Evolutionary conservation across 2,888 invertebrate genomes (phyloP), one percentile per base, ranked within the genome.

Genomic region (Melitaea athalia): DNA sequence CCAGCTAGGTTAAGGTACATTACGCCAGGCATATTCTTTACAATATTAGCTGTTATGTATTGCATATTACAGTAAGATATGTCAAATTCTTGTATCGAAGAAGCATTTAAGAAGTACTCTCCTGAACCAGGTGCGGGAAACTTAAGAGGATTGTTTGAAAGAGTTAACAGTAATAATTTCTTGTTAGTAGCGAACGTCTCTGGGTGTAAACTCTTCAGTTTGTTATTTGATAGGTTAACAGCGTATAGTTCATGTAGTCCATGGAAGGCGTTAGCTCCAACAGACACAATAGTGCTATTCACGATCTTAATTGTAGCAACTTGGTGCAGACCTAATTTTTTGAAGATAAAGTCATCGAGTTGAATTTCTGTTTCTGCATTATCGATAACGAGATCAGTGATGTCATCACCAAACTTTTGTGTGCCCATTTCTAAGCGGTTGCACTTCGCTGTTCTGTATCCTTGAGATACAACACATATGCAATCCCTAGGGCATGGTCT

Each of bases 261-360:
- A 71, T 94, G 93, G 91, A 97, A 97, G 0, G 96, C 96, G 60
- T 93, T 94, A 24, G 94, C 94, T 76, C 95, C 94, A 74, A 96
- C 93, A 67, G 93, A 93, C 59, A 93, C 89, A 78, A 97, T 95
- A 11, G 94, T 94, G 70, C 95, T 95, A 81, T 96, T 95, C 63
- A 94, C 93, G 76, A 96, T 95, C 79, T 94, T 94, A 15, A 96
- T 93, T 4, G 95, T 94, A 33, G 95, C 94, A 49, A 96, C 89
- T 76, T 94, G 93, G 76, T 94, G 94, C 38, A 96, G 90, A 57
- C 95, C 95, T 69, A 95, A 87, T 74, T 94, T 93, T 72, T 92
- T 87, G 83, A 95, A 95, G 76, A 95, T 93, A 65, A 92, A 91
- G 67, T 94, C 93, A 12, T 94, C 94, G 66, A 96, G 86, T 15